A percentile compares a stretch with the other conserved stretches of the same genome.
Conservation (phyloP, 2,797 vertebrate genomes). For the Rhinogobio ventralis region DNA sequence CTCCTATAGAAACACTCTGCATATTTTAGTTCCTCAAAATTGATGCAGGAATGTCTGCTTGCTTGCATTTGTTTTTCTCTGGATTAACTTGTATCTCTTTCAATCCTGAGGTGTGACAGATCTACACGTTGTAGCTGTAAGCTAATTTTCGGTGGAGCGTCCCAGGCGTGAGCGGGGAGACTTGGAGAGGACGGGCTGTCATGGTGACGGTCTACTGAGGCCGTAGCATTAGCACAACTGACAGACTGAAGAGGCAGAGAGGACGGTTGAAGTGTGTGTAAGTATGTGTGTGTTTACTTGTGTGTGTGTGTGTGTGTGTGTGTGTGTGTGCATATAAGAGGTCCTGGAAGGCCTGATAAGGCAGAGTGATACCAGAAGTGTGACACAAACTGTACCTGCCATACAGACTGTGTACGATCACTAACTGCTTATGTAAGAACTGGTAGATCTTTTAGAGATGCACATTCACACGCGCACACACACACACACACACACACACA, state of each 20-base stretch:
- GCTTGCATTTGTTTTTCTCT: neutral
- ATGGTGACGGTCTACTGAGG: constrained; percentile 44
- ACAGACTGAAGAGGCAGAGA: constrained; percentile 9
- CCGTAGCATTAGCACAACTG: neutral
- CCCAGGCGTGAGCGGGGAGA: constrained; percentile 2
- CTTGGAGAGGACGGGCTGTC: constrained; percentile 26
- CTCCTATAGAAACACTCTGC: neutral
- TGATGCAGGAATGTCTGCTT: neutral
- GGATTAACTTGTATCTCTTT: neutral
- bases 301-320: constrained; percentile 11
- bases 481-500: neutral
- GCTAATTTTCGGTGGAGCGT: constrained; percentile 12
- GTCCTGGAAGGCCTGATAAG: constrained; percentile 1
- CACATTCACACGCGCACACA: neutral
- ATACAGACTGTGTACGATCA: neutral
- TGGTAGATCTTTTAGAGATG: neutral
- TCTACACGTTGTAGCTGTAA: neutral
- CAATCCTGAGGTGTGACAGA: neutral
- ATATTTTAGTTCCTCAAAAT: neutral
- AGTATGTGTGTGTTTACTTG: constrained; percentile 5
- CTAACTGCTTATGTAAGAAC: neutral
- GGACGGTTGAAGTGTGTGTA: neutral
- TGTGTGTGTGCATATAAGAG: neutral
- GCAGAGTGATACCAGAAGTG: neutral
- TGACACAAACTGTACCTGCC: constrained; percentile 14